Base-by-base conservation (phyloP, 2,888 invertebrate species). In the Cynaeus angustus region DNA sequence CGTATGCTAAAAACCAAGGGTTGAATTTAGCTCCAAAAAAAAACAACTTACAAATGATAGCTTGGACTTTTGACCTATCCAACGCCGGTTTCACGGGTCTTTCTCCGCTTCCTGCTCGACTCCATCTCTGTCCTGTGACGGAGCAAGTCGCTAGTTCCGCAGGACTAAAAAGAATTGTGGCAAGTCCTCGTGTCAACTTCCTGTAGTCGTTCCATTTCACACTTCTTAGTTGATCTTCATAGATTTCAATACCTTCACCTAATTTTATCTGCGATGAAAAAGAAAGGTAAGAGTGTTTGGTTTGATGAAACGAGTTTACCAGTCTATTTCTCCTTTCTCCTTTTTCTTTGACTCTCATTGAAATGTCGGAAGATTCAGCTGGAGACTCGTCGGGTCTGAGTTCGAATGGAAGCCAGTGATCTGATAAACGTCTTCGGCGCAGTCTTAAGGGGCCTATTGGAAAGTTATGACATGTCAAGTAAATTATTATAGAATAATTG, bases 201-300 rank as follows among this genome's bases (percentile, higher is more conserved):
- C 92, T 85, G 79, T 92, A 92, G 85, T 92, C 92, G 71, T 90
- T 91, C 91, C 92, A 92, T 82, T 92, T 92, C 26, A 92, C 91
- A 61, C 91, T 90, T 66, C 91, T 88, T 69, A 92, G 85, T 80
- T 91, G 87, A 81, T 92, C 91, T 80, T 91, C 91, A 81, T 90
- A 90, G 66, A 92, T 90, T 83, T 91, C 91, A 73, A 92, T 91
- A 69, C 92, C 92, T 79, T 91, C 91, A 50, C 91, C 91, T 78
- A 92, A 86, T 83, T 91, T 91, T 80, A 92, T 91, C 92, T 92
- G 85, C n/a, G n/a, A n/a, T n/a, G n/a, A n/a, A n/a, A n/a, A n/a
- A n/a, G n/a, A n/a, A n/a, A n/a, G n/a, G n/a, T n/a, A n/a, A n/a
- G n/a, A n/a, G n/a, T n/a, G n/a, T n/a, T n/a, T n/a, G n/a, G n/a